These are phyloP conservation scores for Spodoptera picta DNA, from an alignment of 2,888 invertebrate genomes.

Conservation along the genomic window DNA sequence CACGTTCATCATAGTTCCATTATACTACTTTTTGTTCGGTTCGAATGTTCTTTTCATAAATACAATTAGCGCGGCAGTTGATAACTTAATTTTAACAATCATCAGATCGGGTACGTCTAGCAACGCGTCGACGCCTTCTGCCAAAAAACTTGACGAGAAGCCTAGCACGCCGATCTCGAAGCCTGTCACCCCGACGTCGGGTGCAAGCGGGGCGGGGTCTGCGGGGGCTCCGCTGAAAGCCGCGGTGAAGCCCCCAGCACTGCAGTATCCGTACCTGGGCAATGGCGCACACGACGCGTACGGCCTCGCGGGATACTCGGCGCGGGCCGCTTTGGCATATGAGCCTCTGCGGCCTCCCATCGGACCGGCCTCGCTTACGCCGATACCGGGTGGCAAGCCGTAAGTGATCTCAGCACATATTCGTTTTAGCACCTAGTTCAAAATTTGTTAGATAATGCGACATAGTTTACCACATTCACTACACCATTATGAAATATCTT, in stretches of 20 bases:
- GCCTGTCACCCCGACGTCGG: conserved; percentile 95
- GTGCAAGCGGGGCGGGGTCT: conserved; percentile 89
- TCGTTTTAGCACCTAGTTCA: conserved; percentile 44
- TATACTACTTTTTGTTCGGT: conserved; percentile 39
- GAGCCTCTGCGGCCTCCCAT: conserved; percentile 85
- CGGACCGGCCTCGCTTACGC: conserved; percentile 89
- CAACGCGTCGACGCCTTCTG: conserved; percentile 96
- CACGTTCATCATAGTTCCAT: conserved; percentile 28
- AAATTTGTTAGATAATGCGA: conserved; percentile 48
- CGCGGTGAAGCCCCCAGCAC: conserved; percentile 88
- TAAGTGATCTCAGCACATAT: conserved; percentile 86
- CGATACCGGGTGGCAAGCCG: conserved; percentile 95
- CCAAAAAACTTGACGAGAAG: conserved; percentile 95
- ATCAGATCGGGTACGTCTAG: conserved; percentile 95
- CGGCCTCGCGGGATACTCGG: conserved; percentile 86
- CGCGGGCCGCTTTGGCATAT: conserved; percentile 84
- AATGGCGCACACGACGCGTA: conserved; percentile 86
- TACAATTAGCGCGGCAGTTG: conserved; percentile 40
- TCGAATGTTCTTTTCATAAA: conserved; percentile 32
- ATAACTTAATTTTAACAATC: conserved; percentile 52
- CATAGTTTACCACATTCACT: conserved; percentile 18
- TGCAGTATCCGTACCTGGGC: conserved; percentile 90
- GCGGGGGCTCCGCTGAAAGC: conserved; percentile 88
- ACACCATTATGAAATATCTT: conserved; percentile 21
- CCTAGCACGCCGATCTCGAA: conserved; percentile 97